Evolutionary conservation across 2,113 vertebrate species (phyloP).

Genomic region (Saccopteryx bilineata): DNA sequence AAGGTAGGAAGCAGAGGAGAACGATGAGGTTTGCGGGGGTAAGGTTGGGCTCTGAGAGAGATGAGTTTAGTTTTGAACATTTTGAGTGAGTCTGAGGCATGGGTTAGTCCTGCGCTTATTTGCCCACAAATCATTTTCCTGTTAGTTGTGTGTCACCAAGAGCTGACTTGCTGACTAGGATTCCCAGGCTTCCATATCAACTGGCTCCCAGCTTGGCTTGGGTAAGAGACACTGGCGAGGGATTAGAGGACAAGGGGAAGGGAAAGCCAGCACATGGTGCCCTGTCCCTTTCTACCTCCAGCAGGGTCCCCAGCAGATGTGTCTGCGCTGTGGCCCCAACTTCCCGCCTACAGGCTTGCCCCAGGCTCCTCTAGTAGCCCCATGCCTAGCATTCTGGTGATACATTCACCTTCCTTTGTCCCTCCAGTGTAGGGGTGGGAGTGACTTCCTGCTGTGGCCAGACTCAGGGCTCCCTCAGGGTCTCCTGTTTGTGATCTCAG

Average conservation of each 20-base stretch:
- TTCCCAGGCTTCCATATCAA: neutral
- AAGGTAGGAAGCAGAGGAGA: neutral
- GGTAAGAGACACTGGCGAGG: neutral
- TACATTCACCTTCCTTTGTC: neutral
- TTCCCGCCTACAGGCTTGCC: neutral
- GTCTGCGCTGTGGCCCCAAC: neutral
- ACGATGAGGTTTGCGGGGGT: neutral
- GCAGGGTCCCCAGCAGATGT: neutral
- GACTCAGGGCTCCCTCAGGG: neutral
- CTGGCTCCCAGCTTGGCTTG: neutral
- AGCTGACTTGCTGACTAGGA: neutral
- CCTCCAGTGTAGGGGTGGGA: neutral
- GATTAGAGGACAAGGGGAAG: conserved; percentile 20
- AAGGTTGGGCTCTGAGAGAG: neutral
- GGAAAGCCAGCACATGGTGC: neutral
- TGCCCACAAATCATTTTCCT: neutral
- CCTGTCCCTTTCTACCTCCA: neutral
- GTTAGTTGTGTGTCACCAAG: neutral
- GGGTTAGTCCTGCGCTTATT: neutral
- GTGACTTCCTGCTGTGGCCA: neutral
- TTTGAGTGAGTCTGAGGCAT: neutral
- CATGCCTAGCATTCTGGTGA: neutral
- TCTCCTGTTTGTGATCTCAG: neutral
- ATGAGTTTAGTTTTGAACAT: neutral
- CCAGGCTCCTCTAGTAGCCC: neutral